A percentile compares a stretch with the other conserved stretches of the same genome.
Conservation (phyloP, 30 jellyfish, hydroid and myxozoan genomes). For the Turritopsis rubra region DNA sequence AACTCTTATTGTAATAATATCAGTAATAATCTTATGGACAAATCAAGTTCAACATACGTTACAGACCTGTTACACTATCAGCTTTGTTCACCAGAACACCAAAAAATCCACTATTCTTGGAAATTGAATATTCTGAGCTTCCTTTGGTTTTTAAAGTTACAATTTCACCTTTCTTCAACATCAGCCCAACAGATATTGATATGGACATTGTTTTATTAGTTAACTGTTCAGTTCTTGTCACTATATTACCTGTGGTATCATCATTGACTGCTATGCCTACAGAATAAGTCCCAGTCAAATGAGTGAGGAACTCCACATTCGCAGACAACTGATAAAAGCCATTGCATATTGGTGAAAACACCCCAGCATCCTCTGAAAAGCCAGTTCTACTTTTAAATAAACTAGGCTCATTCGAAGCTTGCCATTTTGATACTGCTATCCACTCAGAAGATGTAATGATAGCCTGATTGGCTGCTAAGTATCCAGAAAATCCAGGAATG, state of each 20-base stretch:
- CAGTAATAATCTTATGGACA: too few species aligned
- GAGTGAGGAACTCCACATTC: constrained; percentile 33
- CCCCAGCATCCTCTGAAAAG: constrained; percentile 63
- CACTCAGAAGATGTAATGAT: constrained; percentile 19
- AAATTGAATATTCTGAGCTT: constrained; percentile 36
- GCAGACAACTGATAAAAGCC: constrained; percentile 65
- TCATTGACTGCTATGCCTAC: constrained; percentile 57
- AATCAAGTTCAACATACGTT: background rate
- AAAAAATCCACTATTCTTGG: constrained; percentile 59
- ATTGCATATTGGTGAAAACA: constrained; percentile 54
- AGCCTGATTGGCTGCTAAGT: constrained; percentile 13
- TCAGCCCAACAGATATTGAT: constrained; percentile 32
- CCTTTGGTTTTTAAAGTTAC: constrained; percentile 41
- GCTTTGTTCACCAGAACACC: constrained; percentile 42
- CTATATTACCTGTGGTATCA: constrained; percentile 36
- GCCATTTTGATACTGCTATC: constrained; percentile 51
- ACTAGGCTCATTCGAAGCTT: constrained; percentile 40
- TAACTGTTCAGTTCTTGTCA: background rate
- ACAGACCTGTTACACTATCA: constrained; percentile 5
- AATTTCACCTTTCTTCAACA: constrained; percentile 44
- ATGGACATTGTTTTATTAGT: constrained; percentile 39
- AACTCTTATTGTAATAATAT: too few species aligned
- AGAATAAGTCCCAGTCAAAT: constrained; percentile 27
- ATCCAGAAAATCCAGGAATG: constrained; percentile 69
- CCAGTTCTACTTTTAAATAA: constrained; percentile 70